phyloP scores from a whole-genome alignment of 2,113 vertebrate genomes.

The Heterotilapia buettikoferi region DNA sequence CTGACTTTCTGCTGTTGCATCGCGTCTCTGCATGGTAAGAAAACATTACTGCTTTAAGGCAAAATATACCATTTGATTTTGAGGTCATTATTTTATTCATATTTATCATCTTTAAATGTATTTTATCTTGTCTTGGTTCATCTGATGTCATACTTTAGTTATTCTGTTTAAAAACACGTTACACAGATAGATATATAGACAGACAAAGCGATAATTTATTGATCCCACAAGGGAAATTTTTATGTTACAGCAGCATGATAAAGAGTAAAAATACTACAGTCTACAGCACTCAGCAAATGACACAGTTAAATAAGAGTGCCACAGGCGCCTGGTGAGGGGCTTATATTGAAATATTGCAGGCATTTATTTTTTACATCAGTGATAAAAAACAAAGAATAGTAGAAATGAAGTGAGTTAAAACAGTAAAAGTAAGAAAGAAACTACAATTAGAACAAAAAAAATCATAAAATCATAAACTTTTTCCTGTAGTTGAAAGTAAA shows the following conservation, averaged over 20 bases:
- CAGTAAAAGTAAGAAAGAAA: no score
- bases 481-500: background rate
- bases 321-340: background rate
- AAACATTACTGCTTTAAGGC: no score
- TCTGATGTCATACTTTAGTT: background rate
- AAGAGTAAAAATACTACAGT: background rate
- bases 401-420: background rate
- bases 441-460: no score
- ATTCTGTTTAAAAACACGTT: background rate
- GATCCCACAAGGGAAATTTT: background rate
- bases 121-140: no score
- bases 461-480: background rate
- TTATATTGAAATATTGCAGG: accelerated
- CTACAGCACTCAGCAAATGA: accelerated
- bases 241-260: background rate
- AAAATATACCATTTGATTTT: background rate
- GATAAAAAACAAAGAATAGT: background rate
- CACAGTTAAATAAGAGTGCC: background rate
- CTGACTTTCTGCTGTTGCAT: conserved; percentile 23
- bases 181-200: background rate
- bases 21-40: background rate
- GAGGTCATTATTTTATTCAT: background rate
- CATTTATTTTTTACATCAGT: background rate
- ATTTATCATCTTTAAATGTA: background rate
- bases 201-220: accelerated